These are phyloP conservation scores for Pseudorasbora parva DNA, from an alignment of 2,113 vertebrate species.

Conservation along the genomic window DNA sequence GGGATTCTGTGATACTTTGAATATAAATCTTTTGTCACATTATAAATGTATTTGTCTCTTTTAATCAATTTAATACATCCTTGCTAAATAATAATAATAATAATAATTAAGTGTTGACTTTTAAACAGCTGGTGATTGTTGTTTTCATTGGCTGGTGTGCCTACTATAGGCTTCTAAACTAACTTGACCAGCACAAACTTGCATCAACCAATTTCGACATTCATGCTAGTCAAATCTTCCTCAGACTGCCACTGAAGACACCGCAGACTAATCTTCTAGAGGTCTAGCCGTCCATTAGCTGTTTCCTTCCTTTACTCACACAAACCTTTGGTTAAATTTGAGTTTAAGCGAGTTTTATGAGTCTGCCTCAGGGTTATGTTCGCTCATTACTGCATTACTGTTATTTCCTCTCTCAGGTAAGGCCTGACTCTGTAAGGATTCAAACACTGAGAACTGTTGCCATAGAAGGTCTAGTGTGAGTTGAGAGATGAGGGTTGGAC, in stretches of 20 bases:
- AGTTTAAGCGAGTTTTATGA: slow-evolving; percentile 17
- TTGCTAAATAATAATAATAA: not conserved
- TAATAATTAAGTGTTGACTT: not conserved
- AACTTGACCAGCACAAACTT: not conserved
- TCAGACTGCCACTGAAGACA: not conserved
- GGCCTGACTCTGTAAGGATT: not conserved
- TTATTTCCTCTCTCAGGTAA: slow-evolving; percentile 3
- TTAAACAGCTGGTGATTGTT: not conserved
- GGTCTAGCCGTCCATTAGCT: not conserved
- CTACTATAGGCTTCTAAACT: not conserved
- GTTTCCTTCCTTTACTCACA: slow-evolving; percentile 24
- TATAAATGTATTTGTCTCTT: not conserved
- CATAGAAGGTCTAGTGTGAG: slow-evolving; percentile 27
- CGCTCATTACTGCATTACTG: slow-evolving; percentile 20
- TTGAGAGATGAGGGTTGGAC: slow-evolving; percentile 11
- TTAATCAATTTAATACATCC: not conserved
- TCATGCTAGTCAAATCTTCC: not conserved
- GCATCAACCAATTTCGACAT: not conserved
- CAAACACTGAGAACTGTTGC: slow-evolving; percentile 8
- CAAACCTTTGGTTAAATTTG: not conserved
- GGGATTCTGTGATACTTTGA: no score
- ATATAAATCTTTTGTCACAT: not conserved
- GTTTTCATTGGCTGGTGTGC: not conserved
- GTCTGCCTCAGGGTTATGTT: not conserved
- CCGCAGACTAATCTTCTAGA: not conserved